phyloP scores from a whole-genome alignment of 2,888 invertebrate genomes.

The Leptarthrus brevirostris region DNA sequence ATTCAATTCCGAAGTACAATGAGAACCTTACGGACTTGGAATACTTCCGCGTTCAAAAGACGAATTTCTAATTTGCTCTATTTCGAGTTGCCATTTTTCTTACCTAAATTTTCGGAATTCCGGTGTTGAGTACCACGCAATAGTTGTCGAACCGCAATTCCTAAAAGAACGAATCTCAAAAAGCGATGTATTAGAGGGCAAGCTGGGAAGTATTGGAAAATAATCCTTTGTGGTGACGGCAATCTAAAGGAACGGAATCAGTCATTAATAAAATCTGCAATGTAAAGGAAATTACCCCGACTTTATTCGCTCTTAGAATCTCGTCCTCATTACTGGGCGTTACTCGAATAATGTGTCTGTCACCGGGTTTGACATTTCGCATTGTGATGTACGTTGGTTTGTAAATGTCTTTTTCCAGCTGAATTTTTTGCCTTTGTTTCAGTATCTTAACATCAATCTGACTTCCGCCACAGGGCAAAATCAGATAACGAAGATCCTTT shows the following conservation, averaged over 20 bases:
- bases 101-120: conserved; percentile 66
- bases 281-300: conserved; percentile 66
- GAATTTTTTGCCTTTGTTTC: conserved; percentile 64
- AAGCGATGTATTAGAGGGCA: conserved; percentile 69
- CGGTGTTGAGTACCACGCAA: conserved; percentile 71
- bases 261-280: background rate
- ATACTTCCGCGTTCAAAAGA: no score
- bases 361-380: conserved; percentile 63
- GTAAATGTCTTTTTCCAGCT: conserved; percentile 65
- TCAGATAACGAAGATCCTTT: conserved; percentile 63
- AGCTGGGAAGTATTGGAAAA: conserved; percentile 69
- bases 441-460: conserved; percentile 68
- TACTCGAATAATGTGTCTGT: conserved; percentile 69
- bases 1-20: no score
- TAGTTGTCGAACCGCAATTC: conserved; percentile 69
- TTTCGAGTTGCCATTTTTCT: no score
- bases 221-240: conserved; percentile 68
- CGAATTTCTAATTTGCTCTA: no score
- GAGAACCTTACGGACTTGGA: no score
- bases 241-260: conserved; percentile 62
- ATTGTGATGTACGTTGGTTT: conserved; percentile 68
- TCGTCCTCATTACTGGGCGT: conserved; percentile 69
- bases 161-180: conserved; percentile 68
- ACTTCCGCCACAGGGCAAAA: conserved; percentile 71
- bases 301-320: conserved; percentile 68